Evolutionary conservation across 2,797 vertebrate species (phyloP).

Genomic region (Pogoniulus pusillus): DNA sequence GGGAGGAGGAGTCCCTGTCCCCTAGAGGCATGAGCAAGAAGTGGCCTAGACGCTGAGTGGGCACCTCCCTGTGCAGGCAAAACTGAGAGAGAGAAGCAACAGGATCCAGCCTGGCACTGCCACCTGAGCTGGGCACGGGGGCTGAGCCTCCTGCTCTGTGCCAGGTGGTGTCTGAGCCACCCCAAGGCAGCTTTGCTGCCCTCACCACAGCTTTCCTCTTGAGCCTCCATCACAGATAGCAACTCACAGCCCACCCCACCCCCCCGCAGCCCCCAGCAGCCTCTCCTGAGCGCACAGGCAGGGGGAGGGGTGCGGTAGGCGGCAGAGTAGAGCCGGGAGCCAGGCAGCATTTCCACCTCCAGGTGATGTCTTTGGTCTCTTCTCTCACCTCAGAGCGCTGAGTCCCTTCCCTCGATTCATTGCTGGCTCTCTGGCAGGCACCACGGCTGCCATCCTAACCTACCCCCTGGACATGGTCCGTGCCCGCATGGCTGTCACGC

Average conservation of each 20-base stretch:
- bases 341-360: background rate
- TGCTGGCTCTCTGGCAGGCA: slow-evolving; percentile 92
- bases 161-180: background rate
- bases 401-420: slow-evolving; percentile 91
- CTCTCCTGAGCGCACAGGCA: background rate
- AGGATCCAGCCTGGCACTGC: background rate
- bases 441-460: slow-evolving; percentile 89
- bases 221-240: background rate
- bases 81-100: background rate
- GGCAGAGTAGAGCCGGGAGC: background rate
- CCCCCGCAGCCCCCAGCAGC: background rate
- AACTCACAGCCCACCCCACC: too few species aligned
- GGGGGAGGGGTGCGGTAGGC: background rate
- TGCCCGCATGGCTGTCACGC: slow-evolving; percentile 96
- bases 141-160: background rate
- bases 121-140: background rate
- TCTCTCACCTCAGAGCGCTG: slow-evolving; percentile 79
- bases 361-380: slow-evolving; percentile 5
- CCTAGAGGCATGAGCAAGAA: background rate
- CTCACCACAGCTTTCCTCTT: background rate
- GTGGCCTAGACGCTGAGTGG: background rate
- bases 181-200: background rate
- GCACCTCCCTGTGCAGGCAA: background rate
- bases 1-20: background rate
- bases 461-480: slow-evolving; percentile 98